Conservation (phyloP, 2,797 vertebrate species). For the Limnodromus scolopaceus region DNA sequence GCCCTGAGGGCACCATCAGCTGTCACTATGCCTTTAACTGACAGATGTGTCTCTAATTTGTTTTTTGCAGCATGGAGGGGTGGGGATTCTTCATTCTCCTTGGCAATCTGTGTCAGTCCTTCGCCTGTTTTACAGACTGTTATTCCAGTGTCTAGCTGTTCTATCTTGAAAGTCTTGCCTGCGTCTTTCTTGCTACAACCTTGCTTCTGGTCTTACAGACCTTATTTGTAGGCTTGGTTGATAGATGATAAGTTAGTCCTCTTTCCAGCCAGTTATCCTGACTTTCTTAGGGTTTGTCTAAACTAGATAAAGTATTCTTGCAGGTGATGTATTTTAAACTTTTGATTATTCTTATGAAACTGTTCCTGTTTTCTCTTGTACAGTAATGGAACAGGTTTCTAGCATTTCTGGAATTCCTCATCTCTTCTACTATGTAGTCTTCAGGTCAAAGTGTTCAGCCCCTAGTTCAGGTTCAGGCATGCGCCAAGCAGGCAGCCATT, state of each 20-base stretch:
- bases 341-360: background rate
- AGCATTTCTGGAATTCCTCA: background rate
- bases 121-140: background rate
- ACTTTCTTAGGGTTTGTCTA: background rate
- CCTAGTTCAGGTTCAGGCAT: background rate
- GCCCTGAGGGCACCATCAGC: background rate
- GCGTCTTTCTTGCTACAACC: background rate
- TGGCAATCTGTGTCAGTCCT: background rate
- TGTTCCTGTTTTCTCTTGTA: background rate
- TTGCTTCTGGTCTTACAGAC: background rate
- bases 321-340: background rate
- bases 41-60: background rate
- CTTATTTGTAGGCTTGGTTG: background rate
- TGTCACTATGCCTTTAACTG: background rate
- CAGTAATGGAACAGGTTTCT: background rate
- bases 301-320: background rate
- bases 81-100: background rate
- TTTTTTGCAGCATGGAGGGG: background rate
- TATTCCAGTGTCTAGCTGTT: background rate
- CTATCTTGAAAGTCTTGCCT: background rate
- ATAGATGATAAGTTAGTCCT: background rate
- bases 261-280: background rate
- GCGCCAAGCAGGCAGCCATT: background rate
- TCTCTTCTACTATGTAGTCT: background rate
- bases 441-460: background rate